Evolutionary conservation across 2,113 vertebrate genomes (phyloP), one percentile per base, ranked within the genome.

Genomic region (Guaruba guarouba): DNA sequence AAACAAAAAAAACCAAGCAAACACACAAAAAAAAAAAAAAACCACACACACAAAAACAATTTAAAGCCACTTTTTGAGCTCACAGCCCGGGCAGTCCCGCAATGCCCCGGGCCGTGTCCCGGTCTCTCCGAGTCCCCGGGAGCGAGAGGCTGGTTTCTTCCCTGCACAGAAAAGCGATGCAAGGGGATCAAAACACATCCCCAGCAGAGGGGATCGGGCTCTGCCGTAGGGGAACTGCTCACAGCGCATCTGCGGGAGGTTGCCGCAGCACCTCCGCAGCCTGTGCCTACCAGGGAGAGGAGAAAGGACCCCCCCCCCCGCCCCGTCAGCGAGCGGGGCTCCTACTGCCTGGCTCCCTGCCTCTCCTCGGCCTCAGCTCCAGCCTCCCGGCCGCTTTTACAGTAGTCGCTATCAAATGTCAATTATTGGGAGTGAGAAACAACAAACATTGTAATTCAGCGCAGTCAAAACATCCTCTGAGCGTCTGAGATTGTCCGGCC

Each of bases 391-490:
- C 57, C 31, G 41, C 88, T 92, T 94, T 95, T 93, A 94, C 95
- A 88, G 94, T 96, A 97, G 96, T 92, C 81, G 57, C 97, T 97
- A 97, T 97, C 96, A 87, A 95, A 96, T 97, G 96, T 96, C 97
- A 97, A 95, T 97, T 96, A 97, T 96, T 94, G 94, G 90, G 96
- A 94, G 97, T 59, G 97, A 97, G 96, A 96, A 96, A 97, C 97
- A 97, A 96, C 97, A 97, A 98, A 97, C 96, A 97, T 66, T 88
- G 93, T 97, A 97, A 96, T 95, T 96, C 95, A 73, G 95, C 41
- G 83, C 96, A 97, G 97, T 96, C 97, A 97, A 97, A 98, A 97
- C 97, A 97, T 97, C 97, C 97, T 97, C 96, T 13, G 80, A 96
- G 95, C 68, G 96, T 94, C 94, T 94, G 92, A 92, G 96, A 92